Evolutionary conservation across 2,797 vertebrate genomes (phyloP), one percentile per base, ranked within the genome.

Genomic region (Poecilia picta): DNA sequence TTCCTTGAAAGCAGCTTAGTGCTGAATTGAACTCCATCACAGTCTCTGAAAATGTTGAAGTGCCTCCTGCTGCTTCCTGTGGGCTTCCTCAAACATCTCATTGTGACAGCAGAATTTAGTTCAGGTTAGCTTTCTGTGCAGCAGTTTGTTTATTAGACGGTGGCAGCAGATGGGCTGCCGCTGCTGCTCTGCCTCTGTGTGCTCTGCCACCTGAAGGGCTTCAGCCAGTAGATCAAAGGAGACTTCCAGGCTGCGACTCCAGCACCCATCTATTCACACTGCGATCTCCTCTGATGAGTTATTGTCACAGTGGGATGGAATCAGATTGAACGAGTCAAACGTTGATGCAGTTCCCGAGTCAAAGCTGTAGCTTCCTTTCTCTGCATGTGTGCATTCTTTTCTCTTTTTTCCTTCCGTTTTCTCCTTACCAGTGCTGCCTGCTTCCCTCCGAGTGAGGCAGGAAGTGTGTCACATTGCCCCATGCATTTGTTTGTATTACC

Each of bases 391-490:
- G 18, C 36, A 25, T 70, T 68, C 74, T 57, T 81, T 62, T 85
- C 25, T 81, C 68, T 45, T 4, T 53, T 28, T 13, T 31, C 11
- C n/a, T 59, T 28, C 55, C n/a, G 1, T 59, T 59, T 15, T 8
- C 36, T 59, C 70, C 68, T 73, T 25, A 13, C 75, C 5, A 8
- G 20, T 59, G 33, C 15, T 6, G 68, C 79, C 84, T 73, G 76
- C 76, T 80, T 78, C 76, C 23, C 82, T 86, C 83, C 33, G 33
- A 33, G 85, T 85, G 85, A 88, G 89, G 82, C 86, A 93, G 91
- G 92, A 93, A 92, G 85, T 80, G 82, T 85, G 84, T 89, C 81
- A 81, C 75, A 49, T 84, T 80, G 75, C 83, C 84, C 13, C 73
- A 89, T 84, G 88, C 85, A 85, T 92, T 85, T 89, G 45, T 46